These are phyloP conservation scores for Octodonta nipae DNA, from an alignment of 2,888 invertebrate genomes.

Conservation along the genomic window DNA sequence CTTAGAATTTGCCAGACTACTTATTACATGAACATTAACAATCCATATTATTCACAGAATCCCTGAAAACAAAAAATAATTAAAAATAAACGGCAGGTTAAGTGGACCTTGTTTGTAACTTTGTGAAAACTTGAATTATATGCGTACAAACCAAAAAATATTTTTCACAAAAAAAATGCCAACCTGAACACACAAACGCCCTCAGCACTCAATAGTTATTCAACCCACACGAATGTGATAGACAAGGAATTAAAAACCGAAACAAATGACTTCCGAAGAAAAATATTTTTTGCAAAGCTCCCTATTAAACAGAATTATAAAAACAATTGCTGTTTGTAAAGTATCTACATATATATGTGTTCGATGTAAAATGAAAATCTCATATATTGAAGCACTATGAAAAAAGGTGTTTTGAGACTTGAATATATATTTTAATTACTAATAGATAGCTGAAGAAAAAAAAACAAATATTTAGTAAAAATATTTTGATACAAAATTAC, in stretches of 20 bases:
- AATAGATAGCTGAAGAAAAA: slow-evolving; percentile 26
- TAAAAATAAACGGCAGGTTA: slow-evolving; percentile 23
- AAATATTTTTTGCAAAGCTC: too few relatives aligned
- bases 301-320: too few relatives aligned
- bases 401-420: slow-evolving; percentile 27
- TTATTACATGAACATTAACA: too few relatives aligned
- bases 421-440: slow-evolving; percentile 34
- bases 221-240: too few relatives aligned
- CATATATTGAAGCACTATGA: slow-evolving; percentile 19
- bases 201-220: too few relatives aligned
- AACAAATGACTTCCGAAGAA: too few relatives aligned
- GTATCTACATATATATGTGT: slow-evolving; percentile 26
- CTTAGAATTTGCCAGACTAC: too few relatives aligned
- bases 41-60: too few relatives aligned
- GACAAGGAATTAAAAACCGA: too few relatives aligned
- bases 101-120: slow-evolving; percentile 27
- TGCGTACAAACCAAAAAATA: background rate
- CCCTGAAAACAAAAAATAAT: too few relatives aligned
- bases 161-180: background rate
- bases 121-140: slow-evolving; percentile 10
- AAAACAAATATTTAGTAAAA: too few relatives aligned
- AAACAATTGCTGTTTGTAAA: slow-evolving; percentile 17
- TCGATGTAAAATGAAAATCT: slow-evolving; percentile 27
- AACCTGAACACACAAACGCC: too few relatives aligned
- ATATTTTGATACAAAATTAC: slow-evolving; percentile 36